phyloP scores from a whole-genome alignment of 1,140 invertebrate species.

The Ptiloglossa arizonensis region DNA sequence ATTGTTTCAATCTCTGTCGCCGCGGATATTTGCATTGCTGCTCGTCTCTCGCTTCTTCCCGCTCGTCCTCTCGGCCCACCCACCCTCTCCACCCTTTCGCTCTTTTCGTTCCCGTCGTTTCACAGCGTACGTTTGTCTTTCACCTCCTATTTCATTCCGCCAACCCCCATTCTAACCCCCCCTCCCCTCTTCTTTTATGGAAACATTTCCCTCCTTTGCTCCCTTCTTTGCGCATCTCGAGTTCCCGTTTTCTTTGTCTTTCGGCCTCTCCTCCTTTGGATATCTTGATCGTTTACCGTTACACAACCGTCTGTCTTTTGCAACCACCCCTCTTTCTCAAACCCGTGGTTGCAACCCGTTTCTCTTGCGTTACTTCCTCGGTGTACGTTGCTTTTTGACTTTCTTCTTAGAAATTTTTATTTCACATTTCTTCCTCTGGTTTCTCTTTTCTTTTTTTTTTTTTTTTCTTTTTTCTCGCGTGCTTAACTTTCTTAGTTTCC shows the following conservation, averaged over 20 bases:
- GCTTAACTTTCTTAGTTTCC: not conserved
- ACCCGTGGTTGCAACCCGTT: too few species aligned
- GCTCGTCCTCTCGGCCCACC: not conserved
- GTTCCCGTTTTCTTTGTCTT: conserved; percentile 30
- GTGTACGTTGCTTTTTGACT: too few species aligned
- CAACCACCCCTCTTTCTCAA: not conserved
- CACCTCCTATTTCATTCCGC: conserved; percentile 8
- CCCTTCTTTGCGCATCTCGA: conserved; percentile 8
- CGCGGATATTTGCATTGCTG: conserved; percentile 76
- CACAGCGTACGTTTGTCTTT: not conserved
- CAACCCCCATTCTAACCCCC: not conserved
- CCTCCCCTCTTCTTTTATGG: too few species aligned
- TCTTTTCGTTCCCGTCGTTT: not conserved
- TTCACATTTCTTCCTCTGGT: not conserved
- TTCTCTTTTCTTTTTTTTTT: conserved; percentile 9
- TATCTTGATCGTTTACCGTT: not conserved
- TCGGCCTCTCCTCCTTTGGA: not conserved
- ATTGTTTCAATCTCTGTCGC: conserved; percentile 81
- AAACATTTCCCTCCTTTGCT: conserved; percentile 33
- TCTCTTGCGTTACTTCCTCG: not conserved
- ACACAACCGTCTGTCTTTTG: not conserved
- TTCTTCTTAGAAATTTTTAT: too few species aligned
- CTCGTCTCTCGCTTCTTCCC: conserved; percentile 44
- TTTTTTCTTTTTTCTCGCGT: conserved; percentile 5
- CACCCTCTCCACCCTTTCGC: not conserved